Percentiles rank a stretch among this genome's conserved stretches.
Conservation (phyloP, 2,797 vertebrate genomes). For the Pangasius larnaudii region DNA sequence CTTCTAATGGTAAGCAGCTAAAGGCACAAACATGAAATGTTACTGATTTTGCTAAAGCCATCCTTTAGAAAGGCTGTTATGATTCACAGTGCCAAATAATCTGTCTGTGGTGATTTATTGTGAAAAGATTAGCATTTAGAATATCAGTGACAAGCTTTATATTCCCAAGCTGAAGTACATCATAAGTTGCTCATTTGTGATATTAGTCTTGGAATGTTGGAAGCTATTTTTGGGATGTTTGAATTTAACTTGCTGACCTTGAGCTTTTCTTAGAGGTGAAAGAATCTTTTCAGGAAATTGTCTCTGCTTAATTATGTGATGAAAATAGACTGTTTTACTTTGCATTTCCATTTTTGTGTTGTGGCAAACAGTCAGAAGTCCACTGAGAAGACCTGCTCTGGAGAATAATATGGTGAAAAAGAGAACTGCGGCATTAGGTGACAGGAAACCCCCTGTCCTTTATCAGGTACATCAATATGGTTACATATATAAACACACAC, state of each 20-base stretch:
- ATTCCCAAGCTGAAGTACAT: neutral
- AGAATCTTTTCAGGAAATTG: neutral
- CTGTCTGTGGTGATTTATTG: neutral
- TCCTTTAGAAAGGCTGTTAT: neutral
- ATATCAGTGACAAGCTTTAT: neutral
- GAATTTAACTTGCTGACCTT: neutral
- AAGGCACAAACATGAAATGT: neutral
- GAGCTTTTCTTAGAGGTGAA: neutral
- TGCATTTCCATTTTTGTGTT: constrained; percentile 19
- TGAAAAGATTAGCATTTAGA: neutral
- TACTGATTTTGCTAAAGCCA: constrained; percentile 8
- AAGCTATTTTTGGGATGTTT: neutral
- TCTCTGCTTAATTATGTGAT: neutral
- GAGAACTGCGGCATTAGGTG: constrained; percentile 63
- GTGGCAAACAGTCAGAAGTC: constrained; percentile 57
- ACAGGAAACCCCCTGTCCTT: constrained; percentile 63
- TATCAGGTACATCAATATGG: constrained; percentile 24
- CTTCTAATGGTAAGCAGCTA: constrained; percentile 61
- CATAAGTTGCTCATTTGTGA: neutral
- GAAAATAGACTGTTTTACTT: neutral
- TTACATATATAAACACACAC: neutral
- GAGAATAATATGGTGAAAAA: constrained; percentile 68
- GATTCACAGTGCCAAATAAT: neutral
- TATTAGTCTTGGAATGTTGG: neutral
- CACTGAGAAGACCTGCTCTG: constrained; percentile 61